Base-by-base conservation (phyloP, 2,888 invertebrate species). In the Apamea crenata region DNA sequence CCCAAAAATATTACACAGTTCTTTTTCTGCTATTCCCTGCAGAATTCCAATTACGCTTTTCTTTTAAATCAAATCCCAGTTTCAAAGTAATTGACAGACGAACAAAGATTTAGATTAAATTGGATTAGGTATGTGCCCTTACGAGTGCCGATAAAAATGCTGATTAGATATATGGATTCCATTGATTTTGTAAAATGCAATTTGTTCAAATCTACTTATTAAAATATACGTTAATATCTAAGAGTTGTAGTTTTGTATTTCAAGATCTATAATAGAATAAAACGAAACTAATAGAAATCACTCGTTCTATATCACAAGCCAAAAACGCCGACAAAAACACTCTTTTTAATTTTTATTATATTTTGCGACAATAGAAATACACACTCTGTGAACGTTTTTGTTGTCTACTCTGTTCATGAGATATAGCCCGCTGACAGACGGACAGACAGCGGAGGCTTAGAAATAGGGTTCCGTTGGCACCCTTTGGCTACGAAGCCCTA, bases 51-150 rank as follows among this genome's bases (percentile, higher is more conserved):
- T 78, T 56, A 61, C 14, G 21, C 14, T n/a, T 71, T 71, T 14
- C 50, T 61, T 80, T 69, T 14, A 56, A 72, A 68, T 84, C 16
- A 40, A 66, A 71, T 71, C 21, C 56, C 32, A 71, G n/a, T 81
- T 61, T 56, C 4, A 70, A 67, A 50, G 2, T 67, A 56, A 83
- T 74, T 67, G 53, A 63, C 40, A 56, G 56, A 44, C 14, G 40
- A 29, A 71, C n/a, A 56, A 71, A 71, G 7, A 79, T n/a, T n/a
- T n/a, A n/a, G n/a, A n/a, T 29, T 36, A 12, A 72, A 80, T 69
- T 80, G 50, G 40, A 67, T 71, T 50, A 36, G 36, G 36, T 36
- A 65, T 65, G 1, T 21, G n/a, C 61, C n/a, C 25, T 59, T 29
- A 44, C 10, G 16, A 47, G 44, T 77, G 7, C 56, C 25, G 2